Percentiles rank a stretch among this genome's conserved stretches.
Evolutionary conservation across 2,797 vertebrate species (phyloP).

Genomic region (Coluber constrictor): DNA sequence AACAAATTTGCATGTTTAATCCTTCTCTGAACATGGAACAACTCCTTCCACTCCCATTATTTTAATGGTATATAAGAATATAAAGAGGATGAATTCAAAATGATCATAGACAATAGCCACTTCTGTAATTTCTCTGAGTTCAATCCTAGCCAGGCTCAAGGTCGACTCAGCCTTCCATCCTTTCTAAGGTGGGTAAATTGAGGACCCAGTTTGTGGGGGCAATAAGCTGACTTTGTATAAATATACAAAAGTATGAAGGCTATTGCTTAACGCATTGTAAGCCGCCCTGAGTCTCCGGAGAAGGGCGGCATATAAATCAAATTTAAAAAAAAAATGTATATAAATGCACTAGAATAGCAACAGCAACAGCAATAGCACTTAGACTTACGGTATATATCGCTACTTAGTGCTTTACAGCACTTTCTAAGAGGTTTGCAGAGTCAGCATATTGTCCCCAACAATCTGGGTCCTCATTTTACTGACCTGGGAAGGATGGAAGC

Average conservation of each 20-base stretch:
- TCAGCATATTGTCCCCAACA: neutral
- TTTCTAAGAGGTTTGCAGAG: neutral
- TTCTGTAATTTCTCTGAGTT: too few species aligned
- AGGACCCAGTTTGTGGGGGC: too few species aligned
- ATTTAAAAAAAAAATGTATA: too few species aligned
- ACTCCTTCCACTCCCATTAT: neutral
- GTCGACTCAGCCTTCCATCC: too few species aligned
- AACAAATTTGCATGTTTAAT: neutral
- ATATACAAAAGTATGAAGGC: too few species aligned
- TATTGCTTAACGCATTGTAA: too few species aligned
- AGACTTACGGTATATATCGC: too few species aligned
- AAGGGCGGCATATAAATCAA: too few species aligned
- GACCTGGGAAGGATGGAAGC: neutral
- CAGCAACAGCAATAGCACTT: neutral
- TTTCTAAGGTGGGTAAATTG: too few species aligned
- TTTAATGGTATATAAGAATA: neutral
- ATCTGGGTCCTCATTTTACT: neutral
- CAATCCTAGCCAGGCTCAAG: too few species aligned
- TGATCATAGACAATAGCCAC: neutral
- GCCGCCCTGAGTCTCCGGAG: too few species aligned
- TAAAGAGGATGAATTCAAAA: neutral
- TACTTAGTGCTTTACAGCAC: neutral
- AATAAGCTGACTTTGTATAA: too few species aligned
- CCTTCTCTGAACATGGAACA: neutral
- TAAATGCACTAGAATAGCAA: neutral